Evolutionary conservation across 2,888 invertebrate species (phyloP).

Genomic region (Apoderus coryli): DNA sequence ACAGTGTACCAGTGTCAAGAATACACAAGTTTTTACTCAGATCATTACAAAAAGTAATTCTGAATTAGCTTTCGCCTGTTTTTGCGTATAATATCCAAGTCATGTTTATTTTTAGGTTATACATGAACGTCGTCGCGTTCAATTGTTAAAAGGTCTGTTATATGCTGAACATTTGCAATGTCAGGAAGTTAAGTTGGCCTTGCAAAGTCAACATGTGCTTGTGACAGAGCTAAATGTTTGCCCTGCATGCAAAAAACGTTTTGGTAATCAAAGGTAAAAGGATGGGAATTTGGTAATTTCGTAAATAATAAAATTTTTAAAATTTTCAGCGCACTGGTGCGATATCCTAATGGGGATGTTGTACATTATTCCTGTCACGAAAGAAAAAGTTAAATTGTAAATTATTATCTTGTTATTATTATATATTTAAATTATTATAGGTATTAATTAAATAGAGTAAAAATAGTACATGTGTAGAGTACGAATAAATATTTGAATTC

Average conservation of each 20-base stretch:
- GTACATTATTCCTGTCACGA: constrained; percentile 85
- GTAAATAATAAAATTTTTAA: constrained; percentile 13
- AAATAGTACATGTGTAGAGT: too few relatives aligned
- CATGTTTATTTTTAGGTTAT: constrained; percentile 39
- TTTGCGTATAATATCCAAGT: neutral
- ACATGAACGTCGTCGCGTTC: constrained; percentile 54
- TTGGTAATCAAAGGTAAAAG: constrained; percentile 87
- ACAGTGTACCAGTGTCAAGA: constrained; percentile 58
- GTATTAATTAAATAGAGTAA: too few relatives aligned
- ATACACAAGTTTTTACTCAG: constrained; percentile 39
- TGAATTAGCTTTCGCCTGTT: neutral
- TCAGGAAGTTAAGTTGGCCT: constrained; percentile 62
- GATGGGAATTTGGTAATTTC: too few relatives aligned
- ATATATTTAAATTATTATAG: too few relatives aligned
- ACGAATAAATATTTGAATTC: too few relatives aligned
- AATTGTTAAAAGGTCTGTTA: constrained; percentile 69
- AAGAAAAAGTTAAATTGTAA: too few relatives aligned
- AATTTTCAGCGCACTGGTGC: constrained; percentile 69
- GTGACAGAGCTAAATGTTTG: constrained; percentile 82
- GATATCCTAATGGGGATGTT: constrained; percentile 81
- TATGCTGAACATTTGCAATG: constrained; percentile 78
- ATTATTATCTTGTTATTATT: too few relatives aligned
- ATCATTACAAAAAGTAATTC: constrained; percentile 41
- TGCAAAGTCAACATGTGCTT: constrained; percentile 68
- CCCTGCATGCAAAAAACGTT: constrained; percentile 83